Percentiles rank a stretch among this genome's conserved stretches.
These are phyloP conservation scores for Chrysomallon squamiferum DNA, from an alignment of 1,140 invertebrate species.

Conservation along the genomic window DNA sequence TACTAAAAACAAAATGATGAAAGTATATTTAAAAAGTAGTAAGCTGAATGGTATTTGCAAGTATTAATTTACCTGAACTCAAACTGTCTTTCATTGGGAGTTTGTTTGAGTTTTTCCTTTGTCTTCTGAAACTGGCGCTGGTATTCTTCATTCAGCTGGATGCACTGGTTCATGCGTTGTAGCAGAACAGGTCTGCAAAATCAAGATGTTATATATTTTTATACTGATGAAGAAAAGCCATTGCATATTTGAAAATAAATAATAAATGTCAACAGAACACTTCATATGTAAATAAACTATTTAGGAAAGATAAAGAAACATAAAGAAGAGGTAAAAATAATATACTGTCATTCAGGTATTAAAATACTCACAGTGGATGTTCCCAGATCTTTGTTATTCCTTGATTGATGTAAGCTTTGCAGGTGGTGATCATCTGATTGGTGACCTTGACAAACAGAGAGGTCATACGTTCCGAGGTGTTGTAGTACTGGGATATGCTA, in stretches of 20 bases:
- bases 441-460: slow-evolving; percentile 75
- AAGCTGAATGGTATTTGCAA: too few species aligned
- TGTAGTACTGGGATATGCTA: slow-evolving; percentile 65
- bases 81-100: slow-evolving; percentile 76
- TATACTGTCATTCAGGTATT: background rate
- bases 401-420: slow-evolving; percentile 89
- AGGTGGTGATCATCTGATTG: slow-evolving; percentile 96
- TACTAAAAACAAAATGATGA: too few species aligned
- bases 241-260: too few species aligned
- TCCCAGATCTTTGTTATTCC: slow-evolving; percentile 89
- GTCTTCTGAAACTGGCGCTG: slow-evolving; percentile 63
- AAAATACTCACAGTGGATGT: slow-evolving; percentile 71
- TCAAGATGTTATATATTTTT: slow-evolving; percentile 6
- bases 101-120: slow-evolving; percentile 66
- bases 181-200: slow-evolving; percentile 49
- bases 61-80: slow-evolving; percentile 71
- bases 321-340: too few species aligned
- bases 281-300: too few species aligned
- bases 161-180: slow-evolving; percentile 83
- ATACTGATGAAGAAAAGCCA: too few species aligned
- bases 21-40: too few species aligned
- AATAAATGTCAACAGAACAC: too few species aligned
- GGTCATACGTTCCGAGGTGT: slow-evolving; percentile 65
- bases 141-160: slow-evolving; percentile 84
- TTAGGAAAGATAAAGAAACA: too few species aligned